Evolutionary conservation across 92 coral and sea anemone species (phyloP).

Genomic region (Porites divaricata): DNA sequence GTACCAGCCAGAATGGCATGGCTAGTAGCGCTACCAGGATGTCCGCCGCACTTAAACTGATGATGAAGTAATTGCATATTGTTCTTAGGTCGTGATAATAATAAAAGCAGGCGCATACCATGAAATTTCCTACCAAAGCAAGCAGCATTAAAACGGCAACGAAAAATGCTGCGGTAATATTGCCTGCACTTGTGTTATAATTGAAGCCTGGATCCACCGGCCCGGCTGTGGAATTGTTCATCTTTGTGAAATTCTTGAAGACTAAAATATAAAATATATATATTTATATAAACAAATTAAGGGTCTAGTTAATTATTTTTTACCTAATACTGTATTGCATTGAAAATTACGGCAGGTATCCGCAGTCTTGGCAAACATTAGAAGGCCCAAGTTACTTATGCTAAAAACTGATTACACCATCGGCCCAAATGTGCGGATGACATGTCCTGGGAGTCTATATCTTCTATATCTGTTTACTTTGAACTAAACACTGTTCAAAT

Average conservation of each 20-base stretch:
- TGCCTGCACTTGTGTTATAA: conserved; percentile 61
- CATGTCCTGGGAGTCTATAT: neutral
- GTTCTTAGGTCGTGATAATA: conserved; percentile 77
- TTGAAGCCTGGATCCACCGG: conserved; percentile 9
- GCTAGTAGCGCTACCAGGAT: conserved; percentile 88
- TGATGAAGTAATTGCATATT: conserved; percentile 93
- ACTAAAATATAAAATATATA: conserved; percentile 5
- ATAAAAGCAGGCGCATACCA: conserved; percentile 90
- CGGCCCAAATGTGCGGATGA: neutral
- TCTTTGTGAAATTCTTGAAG: conserved; percentile 18
- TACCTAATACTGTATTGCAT: neutral
- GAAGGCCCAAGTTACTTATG: neutral
- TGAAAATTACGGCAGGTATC: neutral
- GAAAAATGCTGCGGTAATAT: conserved; percentile 75
- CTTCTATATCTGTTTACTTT: neutral
- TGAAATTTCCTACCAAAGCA: conserved; percentile 77
- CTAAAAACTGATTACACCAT: neutral
- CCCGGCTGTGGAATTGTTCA: conserved; percentile 44
- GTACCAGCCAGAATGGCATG: conserved; percentile 91
- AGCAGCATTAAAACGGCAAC: conserved; percentile 84
- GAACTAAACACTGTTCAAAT: neutral
- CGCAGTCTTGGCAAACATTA: neutral
- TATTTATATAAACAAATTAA: no score
- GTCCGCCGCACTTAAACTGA: conserved; percentile 89
- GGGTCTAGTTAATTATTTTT: neutral